phyloP scores from a whole-genome alignment of 2,113 vertebrate genomes.

The Acrocephalus kingi region DNA sequence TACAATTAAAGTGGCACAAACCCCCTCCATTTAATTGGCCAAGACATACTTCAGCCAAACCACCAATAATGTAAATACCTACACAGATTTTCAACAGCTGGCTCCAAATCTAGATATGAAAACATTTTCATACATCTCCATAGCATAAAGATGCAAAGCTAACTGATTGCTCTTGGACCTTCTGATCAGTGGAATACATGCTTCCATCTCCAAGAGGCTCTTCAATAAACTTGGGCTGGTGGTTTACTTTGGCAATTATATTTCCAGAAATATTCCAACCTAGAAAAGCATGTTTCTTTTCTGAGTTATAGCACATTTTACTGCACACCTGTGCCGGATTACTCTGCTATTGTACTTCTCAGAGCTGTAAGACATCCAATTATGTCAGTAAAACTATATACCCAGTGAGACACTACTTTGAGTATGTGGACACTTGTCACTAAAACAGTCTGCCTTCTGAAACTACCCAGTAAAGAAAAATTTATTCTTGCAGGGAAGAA shows the following conservation, averaged over 20 bases:
- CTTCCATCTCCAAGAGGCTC: not conserved
- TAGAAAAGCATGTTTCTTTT: not conserved
- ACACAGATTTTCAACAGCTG: not conserved
- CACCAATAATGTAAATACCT: slow-evolving; percentile 11
- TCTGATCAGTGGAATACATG: not conserved
- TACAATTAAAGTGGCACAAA: slow-evolving; percentile 15
- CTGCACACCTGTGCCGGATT: not conserved
- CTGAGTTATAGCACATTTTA: not conserved
- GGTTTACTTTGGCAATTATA: not conserved
- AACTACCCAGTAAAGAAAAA: not conserved
- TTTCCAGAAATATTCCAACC: not conserved
- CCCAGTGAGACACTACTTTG: not conserved
- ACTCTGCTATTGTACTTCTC: not conserved
- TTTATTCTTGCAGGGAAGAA: not conserved
- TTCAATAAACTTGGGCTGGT: not conserved
- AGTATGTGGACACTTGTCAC: not conserved
- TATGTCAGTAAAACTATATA: not conserved
- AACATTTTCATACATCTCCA: not conserved
- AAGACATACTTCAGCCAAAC: slow-evolving; percentile 44
- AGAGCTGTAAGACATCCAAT: not conserved
- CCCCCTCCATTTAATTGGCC: slow-evolving; percentile 1
- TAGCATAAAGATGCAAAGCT: not conserved
- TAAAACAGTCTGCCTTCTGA: not conserved
- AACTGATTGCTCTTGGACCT: not conserved
- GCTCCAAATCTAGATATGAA: not conserved